Evolutionary conservation across 2,888 invertebrate genomes (phyloP).

Genomic region (Trissolcus japonicus): DNA sequence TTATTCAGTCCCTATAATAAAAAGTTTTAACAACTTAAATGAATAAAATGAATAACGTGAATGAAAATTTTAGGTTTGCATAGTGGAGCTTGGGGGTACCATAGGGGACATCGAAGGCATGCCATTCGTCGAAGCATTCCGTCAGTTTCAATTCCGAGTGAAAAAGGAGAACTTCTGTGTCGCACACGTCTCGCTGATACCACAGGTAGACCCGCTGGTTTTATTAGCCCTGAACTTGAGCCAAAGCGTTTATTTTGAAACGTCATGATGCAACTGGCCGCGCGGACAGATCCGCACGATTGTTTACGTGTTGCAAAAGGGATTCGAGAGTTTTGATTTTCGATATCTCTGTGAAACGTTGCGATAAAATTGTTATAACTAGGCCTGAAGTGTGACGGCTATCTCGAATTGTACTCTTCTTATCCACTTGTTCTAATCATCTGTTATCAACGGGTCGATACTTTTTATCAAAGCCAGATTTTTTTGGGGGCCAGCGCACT

Average conservation of each 20-base stretch:
- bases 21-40: no score
- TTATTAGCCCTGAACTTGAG: constrained; percentile 61
- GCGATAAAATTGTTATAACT: constrained; percentile 32
- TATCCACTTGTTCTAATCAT: constrained; percentile 21
- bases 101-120: constrained; percentile 99
- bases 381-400: constrained; percentile 9
- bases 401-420: constrained; percentile 19
- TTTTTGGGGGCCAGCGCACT: not conserved
- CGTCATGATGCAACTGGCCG: constrained; percentile 40
- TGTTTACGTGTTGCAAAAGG: constrained; percentile 2
- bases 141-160: constrained; percentile 97
- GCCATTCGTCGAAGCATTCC: constrained; percentile 99
- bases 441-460: constrained; percentile 19
- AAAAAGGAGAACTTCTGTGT: constrained; percentile 95
- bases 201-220: constrained; percentile 81
- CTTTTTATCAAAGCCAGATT: not conserved
- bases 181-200: constrained; percentile 97
- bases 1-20: no score
- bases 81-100: constrained; percentile 96
- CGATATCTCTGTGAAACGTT: not conserved
- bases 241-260: constrained; percentile 61
- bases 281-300: not conserved
- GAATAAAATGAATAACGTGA: not conserved
- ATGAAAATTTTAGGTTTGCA: constrained; percentile 83
- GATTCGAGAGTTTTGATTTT: constrained; percentile 6